These are phyloP conservation scores for Stenurella melanura DNA, from an alignment of 2,888 invertebrate genomes.

Conservation along the genomic window DNA sequence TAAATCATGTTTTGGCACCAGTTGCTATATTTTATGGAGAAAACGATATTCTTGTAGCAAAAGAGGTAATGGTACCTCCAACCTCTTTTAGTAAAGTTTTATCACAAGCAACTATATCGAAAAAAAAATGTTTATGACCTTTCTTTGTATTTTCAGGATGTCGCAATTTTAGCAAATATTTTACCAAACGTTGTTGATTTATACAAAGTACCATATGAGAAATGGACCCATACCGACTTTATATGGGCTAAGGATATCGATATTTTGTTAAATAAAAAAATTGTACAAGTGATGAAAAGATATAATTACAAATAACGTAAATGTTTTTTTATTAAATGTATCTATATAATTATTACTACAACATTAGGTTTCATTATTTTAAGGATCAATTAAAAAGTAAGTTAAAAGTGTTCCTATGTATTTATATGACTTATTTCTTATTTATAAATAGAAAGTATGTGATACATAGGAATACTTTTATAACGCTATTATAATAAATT, in stretches of 20 bases:
- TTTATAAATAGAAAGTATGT: no score
- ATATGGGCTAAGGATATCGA: constrained; percentile 72
- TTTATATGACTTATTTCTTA: no score
- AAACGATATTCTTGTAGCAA: constrained; percentile 75
- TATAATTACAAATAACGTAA: not conserved
- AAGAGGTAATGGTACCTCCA: constrained; percentile 71
- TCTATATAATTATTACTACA: no score
- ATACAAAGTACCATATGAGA: constrained; percentile 58
- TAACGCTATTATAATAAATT: no score
- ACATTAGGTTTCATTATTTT: no score
- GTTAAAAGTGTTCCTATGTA: no score
- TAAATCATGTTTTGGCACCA: constrained; percentile 69
- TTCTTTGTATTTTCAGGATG: constrained; percentile 70
- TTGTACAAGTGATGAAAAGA: not conserved
- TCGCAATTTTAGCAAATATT: constrained; percentile 74
- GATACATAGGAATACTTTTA: no score
- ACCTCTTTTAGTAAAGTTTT: no score
- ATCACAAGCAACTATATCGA: no score
- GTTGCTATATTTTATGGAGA: constrained; percentile 73
- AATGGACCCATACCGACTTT: constrained; percentile 75
- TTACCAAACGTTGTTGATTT: constrained; percentile 70
- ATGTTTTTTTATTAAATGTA: no score
- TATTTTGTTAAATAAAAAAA: not conserved
- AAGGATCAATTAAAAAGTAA: no score
- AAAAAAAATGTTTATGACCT: no score